These are phyloP conservation scores for Seriola quinqueradiata DNA, from an alignment of 2,113 vertebrate genomes.

Conservation along the genomic window DNA sequence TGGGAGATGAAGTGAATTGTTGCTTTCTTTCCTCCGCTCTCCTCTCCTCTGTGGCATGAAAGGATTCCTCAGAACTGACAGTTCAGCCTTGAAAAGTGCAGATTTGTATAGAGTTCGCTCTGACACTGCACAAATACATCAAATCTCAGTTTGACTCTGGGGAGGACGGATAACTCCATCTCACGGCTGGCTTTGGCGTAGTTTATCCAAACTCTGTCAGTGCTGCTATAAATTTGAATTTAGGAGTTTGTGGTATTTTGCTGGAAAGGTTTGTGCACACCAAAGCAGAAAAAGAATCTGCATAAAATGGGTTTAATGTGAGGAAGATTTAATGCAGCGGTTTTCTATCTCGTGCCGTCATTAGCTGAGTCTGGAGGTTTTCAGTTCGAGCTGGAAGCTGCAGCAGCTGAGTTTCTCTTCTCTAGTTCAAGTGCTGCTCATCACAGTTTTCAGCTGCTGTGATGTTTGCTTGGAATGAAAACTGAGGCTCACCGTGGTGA, in stretches of 20 bases:
- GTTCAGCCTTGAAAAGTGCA: slow-evolving; percentile 22
- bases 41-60: slow-evolving; percentile 4
- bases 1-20: slow-evolving; percentile 26
- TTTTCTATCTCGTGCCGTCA: slow-evolving; percentile 1
- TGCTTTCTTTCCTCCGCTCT: slow-evolving; percentile 20
- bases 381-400: neutral
- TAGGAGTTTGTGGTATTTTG: neutral
- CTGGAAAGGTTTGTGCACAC: neutral
- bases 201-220: neutral
- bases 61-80: slow-evolving; percentile 25
- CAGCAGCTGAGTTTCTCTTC: neutral
- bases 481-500: neutral
- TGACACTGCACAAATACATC: slow-evolving; percentile 17
- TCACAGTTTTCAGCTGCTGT: neutral
- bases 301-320: neutral
- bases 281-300: neutral
- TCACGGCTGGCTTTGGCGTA: neutral
- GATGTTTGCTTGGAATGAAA: neutral
- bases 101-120: neutral
- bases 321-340: slow-evolving; percentile 4
- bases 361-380: slow-evolving; percentile 9
- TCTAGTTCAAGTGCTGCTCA: neutral
- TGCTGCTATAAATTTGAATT: neutral
- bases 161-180: neutral
- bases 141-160: slow-evolving; percentile 1